These are phyloP conservation scores for Leptatherina wallacei DNA, from an alignment of 2,797 vertebrate species.

Conservation along the genomic window DNA sequence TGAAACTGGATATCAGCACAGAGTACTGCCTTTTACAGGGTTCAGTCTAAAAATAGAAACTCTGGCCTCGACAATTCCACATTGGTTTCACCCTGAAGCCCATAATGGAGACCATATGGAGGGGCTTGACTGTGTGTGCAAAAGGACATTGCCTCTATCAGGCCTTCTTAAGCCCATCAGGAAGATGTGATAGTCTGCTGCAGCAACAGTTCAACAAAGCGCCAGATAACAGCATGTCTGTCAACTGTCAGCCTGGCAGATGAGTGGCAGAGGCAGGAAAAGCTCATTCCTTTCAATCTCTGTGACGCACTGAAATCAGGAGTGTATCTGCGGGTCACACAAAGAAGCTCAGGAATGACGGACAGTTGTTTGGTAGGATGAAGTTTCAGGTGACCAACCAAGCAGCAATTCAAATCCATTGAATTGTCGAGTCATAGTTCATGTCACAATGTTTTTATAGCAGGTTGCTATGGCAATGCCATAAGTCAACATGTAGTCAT, in stretches of 20 bases:
- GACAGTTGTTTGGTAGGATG: slow-evolving; percentile 36
- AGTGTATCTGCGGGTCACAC: slow-evolving; percentile 78
- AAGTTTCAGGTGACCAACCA: slow-evolving; percentile 55
- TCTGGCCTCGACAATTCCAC: slow-evolving; percentile 7
- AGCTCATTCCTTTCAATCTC: slow-evolving; percentile 76
- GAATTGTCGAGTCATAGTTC: neutral
- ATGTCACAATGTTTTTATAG: slow-evolving; percentile 1
- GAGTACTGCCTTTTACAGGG: neutral
- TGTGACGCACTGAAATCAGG: slow-evolving; percentile 61
- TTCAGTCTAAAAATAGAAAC: slow-evolving; percentile 33
- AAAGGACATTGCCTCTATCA: slow-evolving; percentile 63
- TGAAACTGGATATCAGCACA: neutral
- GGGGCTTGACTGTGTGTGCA: slow-evolving; percentile 25
- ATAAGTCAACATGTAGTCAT: neutral
- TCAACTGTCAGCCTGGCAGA: slow-evolving; percentile 81
- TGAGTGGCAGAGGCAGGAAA: slow-evolving; percentile 77
- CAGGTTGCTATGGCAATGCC: neutral
- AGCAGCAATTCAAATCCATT: slow-evolving; percentile 16
- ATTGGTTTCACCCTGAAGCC: slow-evolving; percentile 5
- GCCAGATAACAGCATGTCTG: slow-evolving; percentile 80
- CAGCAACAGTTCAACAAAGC: slow-evolving; percentile 67
- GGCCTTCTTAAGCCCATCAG: slow-evolving; percentile 59
- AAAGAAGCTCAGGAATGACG: slow-evolving; percentile 77
- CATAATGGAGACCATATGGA: slow-evolving; percentile 46
- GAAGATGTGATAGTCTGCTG: slow-evolving; percentile 71